A percentile compares a stretch with the other conserved stretches of the same genome.
Conservation (phyloP, 2,113 vertebrate genomes). For the Lepisosteus osseus region DNA sequence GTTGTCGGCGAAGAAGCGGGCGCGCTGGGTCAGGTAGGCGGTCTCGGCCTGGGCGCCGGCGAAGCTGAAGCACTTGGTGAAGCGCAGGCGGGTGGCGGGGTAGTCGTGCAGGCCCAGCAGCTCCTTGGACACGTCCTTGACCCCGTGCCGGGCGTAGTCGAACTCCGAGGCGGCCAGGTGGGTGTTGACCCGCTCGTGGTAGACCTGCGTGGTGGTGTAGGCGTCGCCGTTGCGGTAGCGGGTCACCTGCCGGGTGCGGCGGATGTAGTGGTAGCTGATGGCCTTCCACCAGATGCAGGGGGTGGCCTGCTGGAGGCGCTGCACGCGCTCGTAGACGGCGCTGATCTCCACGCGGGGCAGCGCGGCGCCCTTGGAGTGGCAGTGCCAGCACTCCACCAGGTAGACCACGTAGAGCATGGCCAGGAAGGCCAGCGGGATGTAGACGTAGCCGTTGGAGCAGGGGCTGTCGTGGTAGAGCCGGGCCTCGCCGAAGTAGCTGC, state of each 20-base stretch:
- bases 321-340: constrained; percentile 68
- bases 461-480: constrained; percentile 81
- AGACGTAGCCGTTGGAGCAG: constrained; percentile 82
- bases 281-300: constrained; percentile 66
- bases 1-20: constrained; percentile 69
- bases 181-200: constrained; percentile 67
- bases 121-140: constrained; percentile 56
- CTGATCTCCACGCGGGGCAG: constrained; percentile 67
- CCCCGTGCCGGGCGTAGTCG: constrained; percentile 57
- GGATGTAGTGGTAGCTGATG: constrained; percentile 64
- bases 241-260: constrained; percentile 63
- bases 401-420: constrained; percentile 82
- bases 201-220: constrained; percentile 67
- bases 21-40: constrained; percentile 68
- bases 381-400: constrained; percentile 85
- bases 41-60: constrained; percentile 66
- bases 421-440: constrained; percentile 82
- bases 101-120: constrained; percentile 61
- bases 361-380: constrained; percentile 65
- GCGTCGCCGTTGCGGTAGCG: constrained; percentile 70
- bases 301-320: constrained; percentile 52
- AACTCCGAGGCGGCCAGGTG: constrained; percentile 53
- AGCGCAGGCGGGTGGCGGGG: constrained; percentile 58
- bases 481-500: constrained; percentile 64
- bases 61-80: constrained; percentile 75